phyloP scores from a whole-genome alignment of 2,888 invertebrate species.

The Brachynemurus nebulosus region DNA sequence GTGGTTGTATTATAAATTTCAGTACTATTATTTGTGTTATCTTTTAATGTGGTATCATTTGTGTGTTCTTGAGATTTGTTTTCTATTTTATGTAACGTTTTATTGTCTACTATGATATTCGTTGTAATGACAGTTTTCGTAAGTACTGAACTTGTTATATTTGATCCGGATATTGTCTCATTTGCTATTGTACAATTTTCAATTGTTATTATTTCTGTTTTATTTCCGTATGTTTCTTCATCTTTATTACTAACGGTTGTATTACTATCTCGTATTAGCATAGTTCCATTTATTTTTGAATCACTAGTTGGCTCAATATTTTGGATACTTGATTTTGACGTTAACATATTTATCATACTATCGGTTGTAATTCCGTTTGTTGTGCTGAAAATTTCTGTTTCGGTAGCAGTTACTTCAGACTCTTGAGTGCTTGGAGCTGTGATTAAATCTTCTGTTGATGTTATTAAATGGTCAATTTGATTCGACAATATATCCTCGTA shows the following conservation, averaged over 20 bases:
- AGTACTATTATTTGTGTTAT: no score
- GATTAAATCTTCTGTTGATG: conserved; percentile 5
- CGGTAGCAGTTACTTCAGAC: conserved; percentile 9
- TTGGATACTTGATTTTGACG: conserved; percentile 19
- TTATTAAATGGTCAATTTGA: neutral
- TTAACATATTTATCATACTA: conserved; percentile 20
- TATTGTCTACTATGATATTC: neutral
- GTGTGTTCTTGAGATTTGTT: no score
- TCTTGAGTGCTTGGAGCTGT: conserved; percentile 14
- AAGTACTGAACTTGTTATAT: neutral
- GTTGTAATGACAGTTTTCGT: neutral
- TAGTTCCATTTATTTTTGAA: no score
- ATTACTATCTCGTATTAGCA: neutral
- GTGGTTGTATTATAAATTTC: no score
- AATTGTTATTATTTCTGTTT: conserved; percentile 8
- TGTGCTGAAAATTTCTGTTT: neutral
- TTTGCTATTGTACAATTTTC: conserved; percentile 4
- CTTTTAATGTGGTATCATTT: no score
- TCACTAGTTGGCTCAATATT: neutral
- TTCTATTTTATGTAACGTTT: no score
- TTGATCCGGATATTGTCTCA: neutral
- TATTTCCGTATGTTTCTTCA: conserved; percentile 2
- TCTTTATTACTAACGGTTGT: neutral
- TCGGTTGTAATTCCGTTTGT: conserved; percentile 8
- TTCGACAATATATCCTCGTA: neutral